These are phyloP conservation scores for Archips crataeganus DNA, from an alignment of 2,888 invertebrate genomes.

Conservation along the genomic window DNA sequence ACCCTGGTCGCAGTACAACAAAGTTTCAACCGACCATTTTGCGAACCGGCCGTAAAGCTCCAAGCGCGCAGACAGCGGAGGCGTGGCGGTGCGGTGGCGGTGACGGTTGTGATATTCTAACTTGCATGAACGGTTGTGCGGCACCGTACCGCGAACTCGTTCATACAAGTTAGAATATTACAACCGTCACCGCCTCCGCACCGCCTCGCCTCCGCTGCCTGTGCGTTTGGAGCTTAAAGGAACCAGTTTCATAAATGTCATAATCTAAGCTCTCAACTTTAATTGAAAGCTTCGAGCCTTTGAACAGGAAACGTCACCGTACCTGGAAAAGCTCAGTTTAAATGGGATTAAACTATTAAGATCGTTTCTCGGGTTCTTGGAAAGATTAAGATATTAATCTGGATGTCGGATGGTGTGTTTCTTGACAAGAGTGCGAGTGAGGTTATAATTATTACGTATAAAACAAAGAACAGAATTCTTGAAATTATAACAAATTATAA, in stretches of 20 bases:
- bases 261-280: conserved; percentile 47
- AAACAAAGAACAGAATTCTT: too few species aligned
- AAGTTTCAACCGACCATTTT: conserved; percentile 54
- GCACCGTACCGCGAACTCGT: too few species aligned
- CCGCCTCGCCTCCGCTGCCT: too few species aligned
- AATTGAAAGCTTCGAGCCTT: conserved; percentile 35
- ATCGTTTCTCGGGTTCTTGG: conserved; percentile 8
- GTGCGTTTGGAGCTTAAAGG: background rate
- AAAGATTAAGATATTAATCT: background rate
- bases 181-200: too few species aligned
- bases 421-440: background rate
- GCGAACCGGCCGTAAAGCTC: conserved; percentile 31
- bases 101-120: too few species aligned
- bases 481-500: too few species aligned
- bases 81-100: too few species aligned
- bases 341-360: conserved; percentile 24
- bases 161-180: too few species aligned
- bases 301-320: conserved; percentile 29
- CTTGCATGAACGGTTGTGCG: too few species aligned
- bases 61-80: too few species aligned
- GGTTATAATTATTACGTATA: too few species aligned
- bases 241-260: conserved; percentile 49
- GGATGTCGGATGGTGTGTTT: background rate
- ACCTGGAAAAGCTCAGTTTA: conserved; percentile 1
- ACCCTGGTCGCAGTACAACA: conserved; percentile 49